Evolutionary conservation across 2,113 vertebrate species (phyloP).

Genomic region (Pteruthius melanotis): DNA sequence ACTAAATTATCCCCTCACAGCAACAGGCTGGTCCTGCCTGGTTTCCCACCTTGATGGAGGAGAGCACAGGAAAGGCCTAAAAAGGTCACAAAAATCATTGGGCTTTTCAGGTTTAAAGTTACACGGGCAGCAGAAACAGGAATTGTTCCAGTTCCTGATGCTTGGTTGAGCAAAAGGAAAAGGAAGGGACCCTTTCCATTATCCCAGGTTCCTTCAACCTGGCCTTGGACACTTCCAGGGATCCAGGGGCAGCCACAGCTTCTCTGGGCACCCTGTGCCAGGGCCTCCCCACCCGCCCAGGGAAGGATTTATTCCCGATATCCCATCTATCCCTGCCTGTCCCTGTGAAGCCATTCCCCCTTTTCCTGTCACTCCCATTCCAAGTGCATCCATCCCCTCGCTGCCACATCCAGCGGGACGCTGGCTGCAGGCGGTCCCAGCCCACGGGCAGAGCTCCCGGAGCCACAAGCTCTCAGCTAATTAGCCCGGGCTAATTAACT

Average conservation of each 20-base stretch:
- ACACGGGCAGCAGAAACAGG: accelerated
- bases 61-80: neutral
- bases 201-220: neutral
- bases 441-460: accelerated
- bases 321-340: neutral
- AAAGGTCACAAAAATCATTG: neutral
- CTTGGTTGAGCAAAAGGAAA: neutral
- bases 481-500: neutral
- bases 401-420: neutral
- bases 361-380: neutral
- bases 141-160: neutral
- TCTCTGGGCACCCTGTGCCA: neutral
- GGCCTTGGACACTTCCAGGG: neutral
- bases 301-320: neutral
- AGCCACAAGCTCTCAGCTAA: neutral
- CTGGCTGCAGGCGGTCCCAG: neutral
- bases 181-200: neutral
- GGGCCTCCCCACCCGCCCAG: neutral
- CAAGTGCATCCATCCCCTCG: accelerated
- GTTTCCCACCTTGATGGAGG: neutral
- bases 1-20: neutral
- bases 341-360: neutral
- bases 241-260: neutral
- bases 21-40: neutral
- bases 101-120: neutral